Percentiles rank a stretch among this genome's conserved stretches.
Evolutionary conservation across 1,140 invertebrate species (phyloP).

Genomic region (Atta cephalotes): DNA sequence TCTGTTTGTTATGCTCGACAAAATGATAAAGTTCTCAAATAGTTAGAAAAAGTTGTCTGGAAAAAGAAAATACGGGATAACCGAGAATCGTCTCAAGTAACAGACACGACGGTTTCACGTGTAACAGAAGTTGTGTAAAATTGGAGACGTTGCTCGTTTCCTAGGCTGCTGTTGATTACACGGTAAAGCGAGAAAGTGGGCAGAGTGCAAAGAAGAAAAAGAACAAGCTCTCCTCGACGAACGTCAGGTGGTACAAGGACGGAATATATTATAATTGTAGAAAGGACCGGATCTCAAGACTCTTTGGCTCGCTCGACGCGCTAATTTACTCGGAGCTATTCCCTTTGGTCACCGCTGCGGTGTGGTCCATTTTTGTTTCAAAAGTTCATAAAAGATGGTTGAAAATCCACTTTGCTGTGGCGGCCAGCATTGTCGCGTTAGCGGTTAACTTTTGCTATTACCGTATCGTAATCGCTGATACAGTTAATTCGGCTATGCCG

Average conservation of each 20-base stretch:
- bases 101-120: constrained; percentile 6
- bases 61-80: neutral
- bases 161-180: constrained; percentile 34
- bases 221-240: constrained; percentile 26
- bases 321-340: constrained; percentile 44
- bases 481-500: constrained; percentile 27
- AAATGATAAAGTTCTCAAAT: constrained; percentile 33
- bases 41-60: constrained; percentile 4
- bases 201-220: neutral
- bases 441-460: constrained; percentile 48
- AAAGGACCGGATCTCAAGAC: constrained; percentile 44
- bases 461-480: constrained; percentile 44
- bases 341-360: neutral
- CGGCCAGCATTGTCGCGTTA: constrained; percentile 21
- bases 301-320: constrained; percentile 17
- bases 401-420: constrained; percentile 22
- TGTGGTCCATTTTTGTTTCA: constrained; percentile 31
- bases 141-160: neutral
- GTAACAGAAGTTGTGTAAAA: neutral
- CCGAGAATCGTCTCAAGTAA: constrained; percentile 22
- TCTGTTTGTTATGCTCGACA: constrained; percentile 16
- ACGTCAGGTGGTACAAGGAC: constrained; percentile 41
- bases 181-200: constrained; percentile 23
- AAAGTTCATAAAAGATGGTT: constrained; percentile 38
- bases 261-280: constrained; percentile 61